A percentile compares a stretch with the other conserved stretches of the same genome.
phyloP scores from a whole-genome alignment of 2,797 vertebrate genomes.

The Ctenopoma multispine region DNA sequence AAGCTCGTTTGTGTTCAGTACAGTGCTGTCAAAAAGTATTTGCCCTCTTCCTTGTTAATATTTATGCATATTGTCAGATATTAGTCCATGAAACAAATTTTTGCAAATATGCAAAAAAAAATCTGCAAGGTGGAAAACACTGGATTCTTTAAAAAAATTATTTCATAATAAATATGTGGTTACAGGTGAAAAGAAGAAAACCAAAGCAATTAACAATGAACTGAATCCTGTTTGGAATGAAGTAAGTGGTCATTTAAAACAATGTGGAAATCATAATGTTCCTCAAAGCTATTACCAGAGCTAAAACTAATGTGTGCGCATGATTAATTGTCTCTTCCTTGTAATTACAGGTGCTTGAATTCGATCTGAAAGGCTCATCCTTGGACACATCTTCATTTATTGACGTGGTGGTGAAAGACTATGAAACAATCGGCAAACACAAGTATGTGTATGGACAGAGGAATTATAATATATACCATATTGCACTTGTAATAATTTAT shows the following conservation, averaged over 20 bases:
- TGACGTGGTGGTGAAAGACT: constrained; percentile 92
- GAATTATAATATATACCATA: not conserved
- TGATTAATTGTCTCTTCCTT: constrained; percentile 1
- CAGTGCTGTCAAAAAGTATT: too few relatives aligned
- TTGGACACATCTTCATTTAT: constrained; percentile 91
- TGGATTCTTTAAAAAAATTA: too few relatives aligned
- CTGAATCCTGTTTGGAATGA: constrained; percentile 97
- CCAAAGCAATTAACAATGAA: constrained; percentile 91
- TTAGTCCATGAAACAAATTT: too few relatives aligned
- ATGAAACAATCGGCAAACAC: constrained; percentile 96
- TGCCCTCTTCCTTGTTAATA: too few relatives aligned
- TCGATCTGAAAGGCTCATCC: constrained; percentile 90
- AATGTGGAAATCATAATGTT: not conserved
- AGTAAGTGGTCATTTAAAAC: constrained; percentile 79
- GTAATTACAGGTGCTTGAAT: constrained; percentile 89
- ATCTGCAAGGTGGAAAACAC: too few relatives aligned
- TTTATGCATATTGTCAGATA: too few relatives aligned
- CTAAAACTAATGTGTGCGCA: not conserved
- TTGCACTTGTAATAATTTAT: not conserved
- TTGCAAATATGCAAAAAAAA: too few relatives aligned
- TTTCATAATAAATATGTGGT: constrained; percentile 41
- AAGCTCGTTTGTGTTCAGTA: not conserved
- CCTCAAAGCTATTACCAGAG: not conserved
- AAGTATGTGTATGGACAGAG: constrained; percentile 87
- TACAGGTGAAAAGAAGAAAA: constrained; percentile 97